phyloP scores from a whole-genome alignment of 2,797 vertebrate genomes.

The Platyrinchus mystaceus region DNA sequence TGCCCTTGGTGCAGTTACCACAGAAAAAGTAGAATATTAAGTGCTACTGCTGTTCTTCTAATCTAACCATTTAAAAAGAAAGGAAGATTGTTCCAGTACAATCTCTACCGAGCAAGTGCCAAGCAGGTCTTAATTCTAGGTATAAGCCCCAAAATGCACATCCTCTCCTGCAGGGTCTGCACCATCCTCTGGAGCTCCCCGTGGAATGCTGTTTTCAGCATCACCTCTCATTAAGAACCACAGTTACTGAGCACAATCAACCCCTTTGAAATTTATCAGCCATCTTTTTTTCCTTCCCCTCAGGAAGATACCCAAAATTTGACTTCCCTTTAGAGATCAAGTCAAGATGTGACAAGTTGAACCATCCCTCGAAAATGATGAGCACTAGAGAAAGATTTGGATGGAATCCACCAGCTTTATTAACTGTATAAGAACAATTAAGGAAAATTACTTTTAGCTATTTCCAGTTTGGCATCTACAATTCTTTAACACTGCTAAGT shows the following conservation, averaged over 20 bases:
- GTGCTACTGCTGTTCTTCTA: not conserved
- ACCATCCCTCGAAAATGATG: conserved; percentile 13
- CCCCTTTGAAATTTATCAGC: conserved; percentile 52
- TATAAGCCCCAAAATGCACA: not conserved
- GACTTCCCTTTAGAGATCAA: conserved; percentile 39
- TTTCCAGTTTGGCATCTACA: conserved; percentile 21
- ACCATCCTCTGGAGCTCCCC: not conserved
- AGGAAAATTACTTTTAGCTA: conserved; percentile 46
- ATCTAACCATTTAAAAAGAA: not conserved
- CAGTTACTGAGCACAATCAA: conserved; percentile 22
- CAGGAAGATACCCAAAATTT: conserved; percentile 25
- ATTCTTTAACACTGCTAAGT: not conserved
- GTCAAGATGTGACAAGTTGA: conserved; percentile 41
- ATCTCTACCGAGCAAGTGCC: not conserved
- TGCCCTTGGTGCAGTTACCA: not conserved
- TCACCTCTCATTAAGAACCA: not conserved
- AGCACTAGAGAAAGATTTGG: not conserved
- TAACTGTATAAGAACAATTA: conserved; percentile 37
- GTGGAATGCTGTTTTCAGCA: not conserved
- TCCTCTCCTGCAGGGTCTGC: not conserved
- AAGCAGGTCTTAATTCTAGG: not conserved
- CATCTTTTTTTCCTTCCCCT: conserved; percentile 40
- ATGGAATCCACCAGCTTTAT: conserved; percentile 36
- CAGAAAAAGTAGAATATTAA: not conserved
- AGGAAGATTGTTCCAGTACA: not conserved